A percentile compares a stretch with the other conserved stretches of the same genome.
Conservation (phyloP, 2,888 invertebrate genomes). For the Ichneumoninae sp. region DNA sequence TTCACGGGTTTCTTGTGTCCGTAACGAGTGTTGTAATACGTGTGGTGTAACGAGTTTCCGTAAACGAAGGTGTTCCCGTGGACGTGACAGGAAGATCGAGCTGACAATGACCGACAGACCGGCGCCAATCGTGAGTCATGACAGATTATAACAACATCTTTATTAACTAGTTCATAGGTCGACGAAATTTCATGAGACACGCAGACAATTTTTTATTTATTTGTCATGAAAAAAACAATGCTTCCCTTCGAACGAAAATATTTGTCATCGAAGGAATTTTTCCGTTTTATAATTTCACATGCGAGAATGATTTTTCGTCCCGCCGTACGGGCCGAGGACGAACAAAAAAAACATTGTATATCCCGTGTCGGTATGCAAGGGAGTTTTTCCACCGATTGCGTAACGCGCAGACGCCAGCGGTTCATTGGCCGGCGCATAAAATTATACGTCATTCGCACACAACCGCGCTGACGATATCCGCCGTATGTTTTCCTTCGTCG, state of each 20-base stretch:
- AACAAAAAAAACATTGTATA: constrained; percentile 32
- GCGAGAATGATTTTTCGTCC: neutral
- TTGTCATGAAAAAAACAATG: neutral
- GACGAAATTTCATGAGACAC: constrained; percentile 41
- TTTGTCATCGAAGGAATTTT: constrained; percentile 2
- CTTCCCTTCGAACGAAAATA: constrained; percentile 14
- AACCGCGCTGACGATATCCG: constrained; percentile 23
- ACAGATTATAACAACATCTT: constrained; percentile 68
- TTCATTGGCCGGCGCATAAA: constrained; percentile 67
- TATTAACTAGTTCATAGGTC: constrained; percentile 59
- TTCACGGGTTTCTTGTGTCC: constrained; percentile 61
- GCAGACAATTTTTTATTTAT: neutral
- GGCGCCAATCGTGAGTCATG: constrained; percentile 76
- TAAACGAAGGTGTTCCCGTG: constrained; percentile 16
- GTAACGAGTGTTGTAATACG: constrained; percentile 54
- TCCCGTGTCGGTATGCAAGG: constrained; percentile 2
- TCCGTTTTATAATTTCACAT: neutral
- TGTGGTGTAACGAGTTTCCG: constrained; percentile 54
- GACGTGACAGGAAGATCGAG: constrained; percentile 50
- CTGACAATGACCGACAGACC: constrained; percentile 74
- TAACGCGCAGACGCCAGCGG: constrained; percentile 67
- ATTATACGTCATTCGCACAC: constrained; percentile 42
- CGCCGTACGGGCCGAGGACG: neutral
- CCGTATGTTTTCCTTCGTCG: constrained; percentile 59
- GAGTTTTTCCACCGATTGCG: constrained; percentile 46